Evolutionary conservation across 2,797 vertebrate species (phyloP), one percentile per base, ranked within the genome.

Genomic region (Cygnus olor): DNA sequence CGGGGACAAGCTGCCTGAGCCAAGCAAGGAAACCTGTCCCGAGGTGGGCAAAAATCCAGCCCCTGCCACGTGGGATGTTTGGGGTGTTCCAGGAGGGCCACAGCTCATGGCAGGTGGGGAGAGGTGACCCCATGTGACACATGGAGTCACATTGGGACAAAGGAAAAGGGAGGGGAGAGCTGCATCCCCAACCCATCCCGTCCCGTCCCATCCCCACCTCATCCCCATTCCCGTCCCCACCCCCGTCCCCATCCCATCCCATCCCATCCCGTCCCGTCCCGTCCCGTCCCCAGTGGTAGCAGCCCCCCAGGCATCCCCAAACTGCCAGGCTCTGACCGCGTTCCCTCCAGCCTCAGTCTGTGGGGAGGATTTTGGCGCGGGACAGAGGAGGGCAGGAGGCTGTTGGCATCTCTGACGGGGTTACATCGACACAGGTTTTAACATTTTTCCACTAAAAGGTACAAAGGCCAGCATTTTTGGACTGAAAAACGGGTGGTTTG

Each of bases 381-480:
- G 73, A 34, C 44, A 32, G 15, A 40, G 77, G 63, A 22, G 16
- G 24, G 28, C 51, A 15, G 45, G 64, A n/a, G 63, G 21, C 30
- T 42, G 34, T n/a, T 0, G 1, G 10, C 8, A 3, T 4, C 82
- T n/a, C 60, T 2, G 0, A 1, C 9, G 2, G 0, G 4, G 40
- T 25, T 27, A 36, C 36, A 61, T 17, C 25, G 11, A 18, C 25
- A 18, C 2, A 38, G 36, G 36, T 18, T 61, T 40, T 38, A 22
- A 28, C 3, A 0, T 8, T 51, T 89, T 54, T 58, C 11, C 44
- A 36, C 28, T 24, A 9, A 6, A 74, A 81, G 11, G 21, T n/a
- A 79, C 78, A 73, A 84, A 79, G 28, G 3, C 6, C 4, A 0
- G 18, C 8, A 34, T 8, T 73, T 81, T 81, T 16, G 47, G 17